Percentiles rank a stretch among this genome's conserved stretches.
Evolutionary conservation across 2,888 invertebrate genomes (phyloP).

Genomic region (Aporophyla nigra): DNA sequence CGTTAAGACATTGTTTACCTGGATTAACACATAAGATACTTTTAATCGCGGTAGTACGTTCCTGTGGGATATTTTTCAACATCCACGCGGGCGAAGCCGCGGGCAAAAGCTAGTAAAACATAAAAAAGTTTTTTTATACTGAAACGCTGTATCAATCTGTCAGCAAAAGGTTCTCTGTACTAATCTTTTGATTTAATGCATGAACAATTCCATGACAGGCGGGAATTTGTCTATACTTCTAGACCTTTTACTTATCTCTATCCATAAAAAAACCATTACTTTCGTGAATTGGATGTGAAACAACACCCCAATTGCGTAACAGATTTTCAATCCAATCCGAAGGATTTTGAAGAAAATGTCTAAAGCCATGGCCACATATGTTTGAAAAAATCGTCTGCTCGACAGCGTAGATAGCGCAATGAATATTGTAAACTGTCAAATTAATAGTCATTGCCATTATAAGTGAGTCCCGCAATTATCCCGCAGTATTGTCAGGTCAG

Average conservation of each 20-base stretch:
- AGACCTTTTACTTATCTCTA: background rate
- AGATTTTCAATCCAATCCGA: too few relatives aligned
- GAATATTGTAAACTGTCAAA: background rate
- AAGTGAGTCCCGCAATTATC: background rate
- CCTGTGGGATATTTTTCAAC: too few relatives aligned
- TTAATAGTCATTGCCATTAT: background rate
- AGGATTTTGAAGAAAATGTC: background rate
- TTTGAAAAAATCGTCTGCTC: background rate
- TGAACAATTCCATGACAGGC: background rate
- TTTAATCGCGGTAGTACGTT: too few relatives aligned
- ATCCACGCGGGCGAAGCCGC: too few relatives aligned
- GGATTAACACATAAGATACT: too few relatives aligned
- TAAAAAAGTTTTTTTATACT: too few relatives aligned
- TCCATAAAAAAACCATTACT: slow-evolving; percentile 6
- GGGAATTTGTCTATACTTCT: too few relatives aligned
- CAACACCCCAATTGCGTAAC: background rate
- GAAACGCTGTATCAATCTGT: background rate
- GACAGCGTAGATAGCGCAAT: background rate
- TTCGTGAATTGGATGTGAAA: background rate
- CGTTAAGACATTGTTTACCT: too few relatives aligned
- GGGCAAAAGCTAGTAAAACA: too few relatives aligned
- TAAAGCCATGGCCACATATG: background rate
- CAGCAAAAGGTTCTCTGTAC: background rate
- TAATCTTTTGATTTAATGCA: background rate
- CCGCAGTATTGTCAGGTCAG: background rate